These are phyloP conservation scores for Pyrrhia umbra DNA, from an alignment of 2,888 invertebrate genomes.

Conservation along the genomic window DNA sequence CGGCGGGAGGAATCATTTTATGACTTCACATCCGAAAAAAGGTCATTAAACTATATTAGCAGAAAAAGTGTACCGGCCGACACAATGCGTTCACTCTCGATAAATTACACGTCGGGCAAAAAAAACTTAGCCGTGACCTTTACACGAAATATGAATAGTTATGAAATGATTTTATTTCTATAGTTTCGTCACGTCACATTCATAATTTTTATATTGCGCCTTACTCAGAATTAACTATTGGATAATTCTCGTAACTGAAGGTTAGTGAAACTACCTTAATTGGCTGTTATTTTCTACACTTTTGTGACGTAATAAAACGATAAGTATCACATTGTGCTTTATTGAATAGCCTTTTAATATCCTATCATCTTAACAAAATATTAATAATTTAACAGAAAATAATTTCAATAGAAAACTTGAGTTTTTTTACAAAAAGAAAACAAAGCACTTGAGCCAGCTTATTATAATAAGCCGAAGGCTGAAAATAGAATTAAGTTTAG, in stretches of 20 bases:
- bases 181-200: conserved; percentile 39
- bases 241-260: conserved; percentile 41
- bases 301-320: conserved; percentile 21
- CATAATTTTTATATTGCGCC: conserved; percentile 35
- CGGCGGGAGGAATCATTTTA: no score
- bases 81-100: conserved; percentile 15
- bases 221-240: conserved; percentile 36
- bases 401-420: no score
- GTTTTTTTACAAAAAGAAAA: no score
- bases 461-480: no score
- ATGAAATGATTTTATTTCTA: conserved; percentile 39
- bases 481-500: no score
- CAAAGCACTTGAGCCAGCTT: no score
- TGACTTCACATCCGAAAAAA: no score
- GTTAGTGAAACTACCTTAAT: conserved; percentile 41
- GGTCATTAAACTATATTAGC: conserved; percentile 11
- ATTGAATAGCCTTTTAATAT: no score
- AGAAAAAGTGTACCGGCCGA: conserved; percentile 10
- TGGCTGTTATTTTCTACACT: conserved; percentile 22
- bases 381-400: no score
- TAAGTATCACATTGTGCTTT: neutral
- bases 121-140: conserved; percentile 49
- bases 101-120: conserved; percentile 27
- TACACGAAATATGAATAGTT: conserved; percentile 11
- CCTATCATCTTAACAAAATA: no score